A percentile compares a stretch with the other conserved stretches of the same genome.
Conservation (phyloP, 2,113 vertebrate species). For the Podilymbus podiceps region DNA sequence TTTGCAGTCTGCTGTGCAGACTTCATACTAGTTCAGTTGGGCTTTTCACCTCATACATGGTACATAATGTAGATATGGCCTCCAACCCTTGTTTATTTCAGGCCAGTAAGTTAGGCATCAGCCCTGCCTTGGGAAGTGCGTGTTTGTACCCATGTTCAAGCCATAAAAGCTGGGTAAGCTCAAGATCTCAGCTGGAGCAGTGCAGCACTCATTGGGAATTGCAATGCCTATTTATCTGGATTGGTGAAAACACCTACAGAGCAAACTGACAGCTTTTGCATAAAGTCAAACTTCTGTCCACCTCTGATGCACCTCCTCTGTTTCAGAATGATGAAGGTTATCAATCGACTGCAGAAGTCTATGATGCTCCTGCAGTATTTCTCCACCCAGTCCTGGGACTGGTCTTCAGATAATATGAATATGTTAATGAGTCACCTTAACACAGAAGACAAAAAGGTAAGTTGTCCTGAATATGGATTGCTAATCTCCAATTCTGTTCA, state of each 20-base stretch:
- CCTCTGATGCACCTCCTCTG: neutral
- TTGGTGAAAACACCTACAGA: neutral
- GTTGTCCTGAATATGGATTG: neutral
- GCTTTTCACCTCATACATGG: neutral
- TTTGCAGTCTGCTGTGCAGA: neutral
- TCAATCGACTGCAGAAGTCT: slow-evolving; percentile 87
- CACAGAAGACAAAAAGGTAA: slow-evolving; percentile 88
- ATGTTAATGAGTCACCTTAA: slow-evolving; percentile 89
- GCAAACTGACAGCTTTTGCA: neutral
- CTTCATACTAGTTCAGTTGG: neutral
- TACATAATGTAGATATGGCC: neutral
- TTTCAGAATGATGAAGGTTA: slow-evolving; percentile 89
- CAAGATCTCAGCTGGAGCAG: neutral
- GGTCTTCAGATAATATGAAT: slow-evolving; percentile 90
- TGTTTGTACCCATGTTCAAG: neutral
- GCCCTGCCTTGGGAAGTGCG: neutral
- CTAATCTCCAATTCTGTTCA: neutral
- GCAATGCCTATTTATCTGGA: neutral
- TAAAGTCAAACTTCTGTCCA: neutral
- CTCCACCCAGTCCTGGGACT: slow-evolving; percentile 89
- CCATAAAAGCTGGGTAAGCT: neutral
- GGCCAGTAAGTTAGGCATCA: neutral
- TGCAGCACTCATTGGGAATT: neutral
- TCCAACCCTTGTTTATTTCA: neutral
- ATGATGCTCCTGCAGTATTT: slow-evolving; percentile 90